These are phyloP conservation scores for Psittacara wagleri DNA, from an alignment of 2,113 vertebrate species.

Conservation along the genomic window DNA sequence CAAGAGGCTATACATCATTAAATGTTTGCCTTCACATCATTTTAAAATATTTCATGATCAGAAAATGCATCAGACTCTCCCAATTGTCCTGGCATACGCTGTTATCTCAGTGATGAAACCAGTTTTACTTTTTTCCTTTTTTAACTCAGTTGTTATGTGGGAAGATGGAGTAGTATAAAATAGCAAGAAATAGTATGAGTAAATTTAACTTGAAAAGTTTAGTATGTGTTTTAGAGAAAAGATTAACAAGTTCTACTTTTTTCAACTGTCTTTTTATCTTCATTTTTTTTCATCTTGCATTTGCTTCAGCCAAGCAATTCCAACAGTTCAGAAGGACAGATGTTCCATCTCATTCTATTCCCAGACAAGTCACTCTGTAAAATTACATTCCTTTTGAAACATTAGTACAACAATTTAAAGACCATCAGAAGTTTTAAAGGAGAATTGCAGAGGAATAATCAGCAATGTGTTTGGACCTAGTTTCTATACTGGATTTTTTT, in stretches of 20 bases:
- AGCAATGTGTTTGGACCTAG: background rate
- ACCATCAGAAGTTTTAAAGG: conserved; percentile 56
- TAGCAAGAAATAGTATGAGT: conserved; percentile 57
- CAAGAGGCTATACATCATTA: background rate
- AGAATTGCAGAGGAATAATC: conserved; percentile 18
- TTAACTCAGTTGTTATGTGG: conserved; percentile 57
- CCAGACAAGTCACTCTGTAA: conserved; percentile 61
- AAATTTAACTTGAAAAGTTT: conserved; percentile 38
- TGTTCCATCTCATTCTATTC: conserved; percentile 56
- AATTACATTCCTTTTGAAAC: conserved; percentile 58
- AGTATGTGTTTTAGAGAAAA: conserved; percentile 25
- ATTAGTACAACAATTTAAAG: conserved; percentile 36
- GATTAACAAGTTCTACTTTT: conserved; percentile 33
- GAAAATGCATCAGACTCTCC: conserved; percentile 16
- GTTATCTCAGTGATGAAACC: conserved; percentile 48
- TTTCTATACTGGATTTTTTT: background rate
- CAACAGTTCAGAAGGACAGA: conserved; percentile 37
- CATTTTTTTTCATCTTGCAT: conserved; percentile 44
- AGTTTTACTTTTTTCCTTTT: conserved; percentile 43
- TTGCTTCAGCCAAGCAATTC: conserved; percentile 16
- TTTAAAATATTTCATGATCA: conserved; percentile 9
- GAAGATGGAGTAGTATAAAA: conserved; percentile 56
- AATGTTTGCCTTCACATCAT: background rate
- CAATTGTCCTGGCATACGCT: conserved; percentile 51
- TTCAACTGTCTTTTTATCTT: conserved; percentile 52